Evolutionary conservation across 2,113 vertebrate genomes (phyloP), one percentile per base, ranked within the genome.

Genomic region (Phoxinus phoxinus): DNA sequence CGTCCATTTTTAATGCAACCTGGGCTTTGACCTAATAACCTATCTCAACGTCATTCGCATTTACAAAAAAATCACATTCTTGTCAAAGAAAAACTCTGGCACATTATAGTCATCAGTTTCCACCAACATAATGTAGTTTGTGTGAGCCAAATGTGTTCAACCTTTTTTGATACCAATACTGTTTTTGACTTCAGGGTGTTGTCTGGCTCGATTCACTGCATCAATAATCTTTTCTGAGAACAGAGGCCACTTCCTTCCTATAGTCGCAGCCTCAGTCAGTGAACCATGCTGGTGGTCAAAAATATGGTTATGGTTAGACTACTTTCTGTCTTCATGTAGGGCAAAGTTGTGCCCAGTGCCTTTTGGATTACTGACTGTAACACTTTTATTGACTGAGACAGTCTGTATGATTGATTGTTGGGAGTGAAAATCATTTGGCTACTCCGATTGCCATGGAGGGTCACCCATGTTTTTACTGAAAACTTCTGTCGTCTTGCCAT

Each of bases 161-260:
- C 13, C 17, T 69, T 69, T 69, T 35, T 35, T 56, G 7, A 69
- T 35, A 4, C 0, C 7, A 35, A 21, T 19, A 73, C 35, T 71
- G 7, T 37, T 41, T 21, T n/a, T n/a, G n/a, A 27, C n/a, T 48
- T 30, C 44, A 27, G 61, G 27, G 15, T 63, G 59, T 13, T 32
- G 65, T 69, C 17, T 35, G 65, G 17, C 17, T 71, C 9, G 32
- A 19, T 75, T 51, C 1, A 30, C 25, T 48, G 25, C 46, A 46
- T 73, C 37, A 15, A 3, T 76, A 30, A 30, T 4, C 3, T 30
- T 76, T 44, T 48, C 41, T 17, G 72, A 74, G 72, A 74, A 46
- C 72, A 74, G 41, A 27, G 6, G 46, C 46, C 46, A 76, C 74
- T 76, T 76, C 74, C 74, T 76, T 53, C 9, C 74, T 53, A 8